Evolutionary conservation across 2,797 vertebrate species (phyloP), one percentile per base, ranked within the genome.

Genomic region (Lutjanus argentimaculatus): DNA sequence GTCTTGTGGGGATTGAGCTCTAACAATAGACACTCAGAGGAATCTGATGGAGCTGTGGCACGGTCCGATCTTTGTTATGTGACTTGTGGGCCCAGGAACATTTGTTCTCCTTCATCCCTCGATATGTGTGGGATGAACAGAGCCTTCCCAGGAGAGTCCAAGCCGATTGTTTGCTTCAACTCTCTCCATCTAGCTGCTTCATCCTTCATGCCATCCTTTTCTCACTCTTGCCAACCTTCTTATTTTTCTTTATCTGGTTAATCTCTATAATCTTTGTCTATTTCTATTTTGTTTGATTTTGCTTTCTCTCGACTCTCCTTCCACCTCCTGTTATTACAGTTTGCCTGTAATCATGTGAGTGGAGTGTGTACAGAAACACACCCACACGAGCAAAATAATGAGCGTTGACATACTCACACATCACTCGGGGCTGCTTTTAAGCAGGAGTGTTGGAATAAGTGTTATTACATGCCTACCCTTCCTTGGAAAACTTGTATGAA

Each of bases 51-150:
- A 88, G 82, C 74, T 69, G 81, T 80, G 79, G 83, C 87, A 79
- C 21, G 30, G 87, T 86, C 80, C 73, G 82, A 83, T 93, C 87
- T 82, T 76, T 89, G 77, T 84, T 83, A 73, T 83, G 85, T 88
- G 91, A 91, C 93, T 89, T 84, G 86, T 89, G 86, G 89, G 91
- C 93, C 90, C 63, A 45, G 77, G 75, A 92, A 94, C 92, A 91
- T 92, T 93, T 92, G 91, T 92, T 92, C 86, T 91, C 81, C 72
- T 91, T 90, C 87, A 91, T 93, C 87, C 85, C 84, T 88, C 72
- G 85, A 86, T 93, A 85, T 88, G 89, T 92, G 93, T 93, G 91
- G 90, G 92, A 93, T 89, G 88, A 89, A 66, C 83, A 79, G 70
- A 91, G 86, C 88, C 64, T 58, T 93, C 92, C 89, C 91, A 67